A percentile compares a stretch with the other conserved stretches of the same genome.
These are phyloP conservation scores for Galaxias olidus DNA, from an alignment of 2,797 vertebrate species.

Conservation along the genomic window DNA sequence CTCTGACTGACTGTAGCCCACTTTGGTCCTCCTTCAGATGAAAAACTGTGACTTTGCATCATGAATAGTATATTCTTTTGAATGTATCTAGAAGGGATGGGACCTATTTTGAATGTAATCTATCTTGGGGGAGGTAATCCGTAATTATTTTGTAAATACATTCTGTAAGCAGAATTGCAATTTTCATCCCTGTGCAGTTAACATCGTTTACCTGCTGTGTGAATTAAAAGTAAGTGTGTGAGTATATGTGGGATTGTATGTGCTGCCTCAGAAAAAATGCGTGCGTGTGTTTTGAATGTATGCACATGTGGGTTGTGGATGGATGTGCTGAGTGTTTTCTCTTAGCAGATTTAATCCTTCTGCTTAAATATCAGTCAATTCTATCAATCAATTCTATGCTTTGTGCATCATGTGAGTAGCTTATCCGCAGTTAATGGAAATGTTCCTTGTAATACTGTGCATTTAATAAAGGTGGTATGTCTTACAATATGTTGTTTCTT, in stretches of 20 bases:
- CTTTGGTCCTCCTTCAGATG: conserved; percentile 72
- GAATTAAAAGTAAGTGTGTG: conserved; percentile 41
- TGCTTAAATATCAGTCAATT: conserved; percentile 83
- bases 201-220: conserved; percentile 66
- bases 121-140: conserved; percentile 45
- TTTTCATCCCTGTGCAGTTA: conserved; percentile 70
- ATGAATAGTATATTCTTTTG: conserved; percentile 83
- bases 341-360: conserved; percentile 79
- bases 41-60: conserved; percentile 89
- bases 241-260: conserved; percentile 19
- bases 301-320: conserved; percentile 29
- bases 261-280: conserved; percentile 26
- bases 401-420: conserved; percentile 95
- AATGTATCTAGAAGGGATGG: conserved; percentile 72
- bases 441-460: conserved; percentile 98
- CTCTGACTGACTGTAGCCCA: conserved; percentile 73
- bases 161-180: conserved; percentile 42
- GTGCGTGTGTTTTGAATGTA: conserved; percentile 23
- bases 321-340: conserved; percentile 33
- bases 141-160: conserved; percentile 71
- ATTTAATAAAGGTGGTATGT: conserved; percentile 97
- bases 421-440: conserved; percentile 93
- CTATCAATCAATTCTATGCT: conserved; percentile 85
- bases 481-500: conserved; percentile 65
- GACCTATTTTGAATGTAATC: conserved; percentile 75